phyloP scores from a whole-genome alignment of 2,113 vertebrate genomes.

The Cyanoramphus novaezelandiae region DNA sequence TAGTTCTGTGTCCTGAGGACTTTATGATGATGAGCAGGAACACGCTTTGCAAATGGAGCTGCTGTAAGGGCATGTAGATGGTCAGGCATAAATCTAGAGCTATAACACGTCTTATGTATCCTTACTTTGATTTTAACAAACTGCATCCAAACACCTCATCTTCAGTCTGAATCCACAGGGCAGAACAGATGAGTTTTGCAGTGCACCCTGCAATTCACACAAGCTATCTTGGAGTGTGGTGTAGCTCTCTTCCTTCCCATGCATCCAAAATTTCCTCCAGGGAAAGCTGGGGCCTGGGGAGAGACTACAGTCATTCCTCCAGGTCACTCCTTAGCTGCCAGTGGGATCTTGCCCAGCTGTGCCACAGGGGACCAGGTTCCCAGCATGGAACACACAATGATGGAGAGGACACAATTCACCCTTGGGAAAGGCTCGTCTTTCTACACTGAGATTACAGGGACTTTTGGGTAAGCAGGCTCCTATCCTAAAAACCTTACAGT shows the following conservation, averaged over 20 bases:
- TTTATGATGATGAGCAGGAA: background rate
- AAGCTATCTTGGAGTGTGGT: background rate
- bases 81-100: background rate
- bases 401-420: background rate
- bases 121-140: background rate
- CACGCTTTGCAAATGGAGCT: background rate
- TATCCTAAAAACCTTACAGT: background rate
- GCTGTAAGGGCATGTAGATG: background rate
- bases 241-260: background rate
- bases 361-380: rapidly evolving
- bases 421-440: background rate
- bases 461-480: background rate
- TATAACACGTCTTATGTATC: background rate
- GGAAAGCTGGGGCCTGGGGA: background rate
- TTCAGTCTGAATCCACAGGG: background rate
- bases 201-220: background rate
- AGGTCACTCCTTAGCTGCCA: background rate
- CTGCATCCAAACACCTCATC: background rate
- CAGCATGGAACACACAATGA: rapidly evolving
- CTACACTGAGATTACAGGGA: background rate
- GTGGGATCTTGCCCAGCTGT: background rate
- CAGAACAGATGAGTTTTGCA: background rate
- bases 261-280: background rate
- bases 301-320: background rate
- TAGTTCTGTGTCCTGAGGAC: rapidly evolving